Base-by-base conservation (phyloP, 2,113 vertebrate genomes). In the Scortum barcoo region DNA sequence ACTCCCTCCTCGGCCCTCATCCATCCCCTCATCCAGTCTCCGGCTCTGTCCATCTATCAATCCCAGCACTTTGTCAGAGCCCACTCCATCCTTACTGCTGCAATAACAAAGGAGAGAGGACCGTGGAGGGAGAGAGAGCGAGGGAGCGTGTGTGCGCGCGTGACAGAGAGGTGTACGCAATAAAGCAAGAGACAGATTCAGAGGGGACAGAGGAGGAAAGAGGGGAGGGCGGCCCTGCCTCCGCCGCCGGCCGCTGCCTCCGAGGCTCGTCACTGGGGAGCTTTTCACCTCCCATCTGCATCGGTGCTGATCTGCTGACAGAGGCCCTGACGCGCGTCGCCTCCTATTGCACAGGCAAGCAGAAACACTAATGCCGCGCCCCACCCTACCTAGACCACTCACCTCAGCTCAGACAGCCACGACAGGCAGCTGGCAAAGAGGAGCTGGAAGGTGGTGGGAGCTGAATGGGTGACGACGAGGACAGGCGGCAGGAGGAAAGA, bases 1-100 rank as follows among this genome's bases (percentile, higher is more conserved):
- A 98, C 96, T 96, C 73, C 85, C 90, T 88, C 87, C 91, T 78
- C 95, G 96, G 93, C 96, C 96, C 97, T 97, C 97, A 98, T 98
- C 96, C 97, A 97, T 98, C 96, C 97, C 97, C 96, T 97, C 97
- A 98, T 98, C 98, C 97, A 98, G 96, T 97, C 96, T 94, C 93
- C 92, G 85, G 95, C 97, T 98, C 96, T 96, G 96, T 97, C 97
- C 97, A 99, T 98, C 97, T 96, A 99, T 99, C 98, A 99, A 97
- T 96, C 96, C 94, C 66, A 87, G 94, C 96, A 98, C 96, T 98
- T 98, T 99, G 97, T 99, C 97, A 99, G 96, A 94, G 95, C 96
- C 95, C 96, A 97, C 97, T 99, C 97, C 96, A 97, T 97, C 96
- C 96, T 82, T 22, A 94, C 95, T 91, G 95, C 95, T 91, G 94